Evolutionary conservation across 2,113 vertebrate species (phyloP).

Genomic region (Accipiter virgatus): DNA sequence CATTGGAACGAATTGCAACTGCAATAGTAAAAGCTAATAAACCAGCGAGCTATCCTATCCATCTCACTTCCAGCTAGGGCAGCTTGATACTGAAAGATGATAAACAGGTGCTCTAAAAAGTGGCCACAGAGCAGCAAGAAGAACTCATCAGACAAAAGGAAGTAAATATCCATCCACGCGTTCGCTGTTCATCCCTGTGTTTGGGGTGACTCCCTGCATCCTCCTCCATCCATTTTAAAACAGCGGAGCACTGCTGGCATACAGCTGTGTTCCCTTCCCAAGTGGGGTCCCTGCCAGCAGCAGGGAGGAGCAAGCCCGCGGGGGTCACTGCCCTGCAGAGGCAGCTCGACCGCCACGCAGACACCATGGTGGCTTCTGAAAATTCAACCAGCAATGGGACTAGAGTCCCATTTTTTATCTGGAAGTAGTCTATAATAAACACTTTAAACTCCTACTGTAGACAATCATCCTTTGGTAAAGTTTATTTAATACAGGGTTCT

Average conservation of each 20-base stretch:
- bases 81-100: not conserved
- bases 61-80: not conserved
- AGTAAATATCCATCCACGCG: not conserved
- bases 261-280: not conserved
- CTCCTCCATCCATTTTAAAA: not conserved
- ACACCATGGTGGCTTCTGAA: not conserved
- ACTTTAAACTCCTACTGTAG: not conserved
- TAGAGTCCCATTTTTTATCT: not conserved
- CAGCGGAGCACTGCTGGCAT: not conserved
- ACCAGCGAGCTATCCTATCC: not conserved
- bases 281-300: no score
- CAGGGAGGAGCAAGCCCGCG: not conserved
- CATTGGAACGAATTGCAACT: not conserved
- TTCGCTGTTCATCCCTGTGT: fast-evolving
- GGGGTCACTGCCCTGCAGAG: no score
- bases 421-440: not conserved
- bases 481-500: not conserved
- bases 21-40: not conserved
- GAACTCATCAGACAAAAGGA: fast-evolving
- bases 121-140: not conserved
- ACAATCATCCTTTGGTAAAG: not conserved
- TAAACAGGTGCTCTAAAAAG: not conserved
- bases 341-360: not conserved
- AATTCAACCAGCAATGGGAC: not conserved
- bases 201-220: no score